Evolutionary conservation across 2,113 vertebrate species (phyloP), one percentile per base, ranked within the genome.

Genomic region (Callaeas wilsoni): DNA sequence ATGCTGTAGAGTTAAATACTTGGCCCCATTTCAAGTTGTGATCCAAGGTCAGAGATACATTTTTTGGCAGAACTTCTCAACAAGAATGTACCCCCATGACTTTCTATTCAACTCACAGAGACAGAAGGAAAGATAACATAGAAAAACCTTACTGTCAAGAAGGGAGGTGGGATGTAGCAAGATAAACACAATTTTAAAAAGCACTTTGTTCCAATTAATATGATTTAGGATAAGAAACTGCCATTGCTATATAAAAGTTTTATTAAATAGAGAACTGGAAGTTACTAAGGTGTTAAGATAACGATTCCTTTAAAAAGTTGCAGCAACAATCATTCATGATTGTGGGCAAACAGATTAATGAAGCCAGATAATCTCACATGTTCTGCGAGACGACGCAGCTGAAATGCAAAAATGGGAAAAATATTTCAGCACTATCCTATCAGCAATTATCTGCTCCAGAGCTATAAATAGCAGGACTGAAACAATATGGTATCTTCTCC

Each of bases 41-140:
- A 96, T 97, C 94, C 98, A 98, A 98, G 98, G 98, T 98, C 98
- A 97, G 86, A 97, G 96, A 97, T 97, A 97, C 85, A 98, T 98
- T 98, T 98, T 97, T 98, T 98, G 98, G 98, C 98, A 98, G 97
- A 86, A 97, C 95, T 97, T 96, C 96, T 94, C 86, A 94, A 94
- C 73, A 97, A 92, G 96, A 98, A 98, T 97, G 96, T 95, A 94
- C 82, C 63, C 92, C 73, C 79, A 52, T 89, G 96, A 96, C 94
- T 98, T 98, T 95, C 96, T 88, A 97, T 97, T 94, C 96, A 87
- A 96, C 88, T 96, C 91, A 87, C 89, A 97, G 96, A 97, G 96
- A 97, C 95, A 97, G 96, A 96, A 94, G 84, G 93, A 91, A 96
- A 97, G 97, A 98, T 97, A 98, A 94, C 52, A 95, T 26, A 94